Conservation (phyloP, 2,888 invertebrate genomes). For the Lasioglossum marginatum region DNA sequence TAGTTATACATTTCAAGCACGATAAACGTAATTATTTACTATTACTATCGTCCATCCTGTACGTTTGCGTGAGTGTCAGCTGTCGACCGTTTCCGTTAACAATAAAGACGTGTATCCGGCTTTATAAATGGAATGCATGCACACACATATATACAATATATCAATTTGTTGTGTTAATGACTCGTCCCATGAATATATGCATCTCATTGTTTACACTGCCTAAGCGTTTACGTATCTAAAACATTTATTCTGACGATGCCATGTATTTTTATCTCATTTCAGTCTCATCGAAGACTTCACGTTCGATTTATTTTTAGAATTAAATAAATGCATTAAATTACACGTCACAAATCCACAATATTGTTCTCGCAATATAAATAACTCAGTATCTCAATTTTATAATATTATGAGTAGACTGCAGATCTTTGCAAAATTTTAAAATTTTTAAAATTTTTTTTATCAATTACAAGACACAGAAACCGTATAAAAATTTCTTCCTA, state of each 20-base stretch:
- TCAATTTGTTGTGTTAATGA: constrained; percentile 41
- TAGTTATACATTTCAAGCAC: constrained; percentile 41
- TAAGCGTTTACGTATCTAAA: background rate
- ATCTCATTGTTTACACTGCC: background rate
- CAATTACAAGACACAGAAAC: too few relatives aligned
- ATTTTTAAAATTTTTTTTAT: too few relatives aligned
- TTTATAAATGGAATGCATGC: constrained; percentile 42
- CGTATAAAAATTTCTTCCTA: too few relatives aligned
- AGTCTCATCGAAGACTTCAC: background rate
- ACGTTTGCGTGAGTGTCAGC: constrained; percentile 42
- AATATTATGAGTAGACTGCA: background rate
- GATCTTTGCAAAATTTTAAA: too few relatives aligned
- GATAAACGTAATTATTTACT: constrained; percentile 50
- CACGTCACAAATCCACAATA: background rate
- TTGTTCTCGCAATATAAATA: background rate
- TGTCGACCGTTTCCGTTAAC: constrained; percentile 55
- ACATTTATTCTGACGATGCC: background rate
- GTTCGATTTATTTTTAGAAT: background rate
- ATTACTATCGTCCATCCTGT: constrained; percentile 44
- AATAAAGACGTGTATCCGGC: constrained; percentile 51
- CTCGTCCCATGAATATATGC: background rate
- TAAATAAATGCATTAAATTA: background rate
- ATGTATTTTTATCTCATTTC: background rate
- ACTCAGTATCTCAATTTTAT: background rate
- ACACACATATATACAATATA: constrained; percentile 18